Conservation (phyloP, 2,797 vertebrate genomes). For the Oryzias sinensis region DNA sequence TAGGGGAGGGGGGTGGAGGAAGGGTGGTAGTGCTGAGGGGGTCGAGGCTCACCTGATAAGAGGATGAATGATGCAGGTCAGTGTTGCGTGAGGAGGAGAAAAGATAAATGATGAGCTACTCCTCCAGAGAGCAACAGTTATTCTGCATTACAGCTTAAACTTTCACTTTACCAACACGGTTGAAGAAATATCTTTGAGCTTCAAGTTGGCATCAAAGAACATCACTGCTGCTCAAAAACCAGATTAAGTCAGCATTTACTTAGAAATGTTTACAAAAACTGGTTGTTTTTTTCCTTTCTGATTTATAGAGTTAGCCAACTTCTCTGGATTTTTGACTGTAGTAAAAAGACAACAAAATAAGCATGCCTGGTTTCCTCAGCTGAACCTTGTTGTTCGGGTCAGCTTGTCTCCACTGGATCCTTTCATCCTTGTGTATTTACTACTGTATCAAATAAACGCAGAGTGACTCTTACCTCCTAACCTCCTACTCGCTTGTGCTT, state of each 20-base stretch:
- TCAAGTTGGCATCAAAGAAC: too few species aligned
- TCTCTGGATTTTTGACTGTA: too few species aligned
- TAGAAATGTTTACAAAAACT: too few species aligned
- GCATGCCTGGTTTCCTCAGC: background rate
- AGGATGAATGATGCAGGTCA: slow-evolving; percentile 68
- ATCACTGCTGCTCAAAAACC: too few species aligned
- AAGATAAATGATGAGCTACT: slow-evolving; percentile 23
- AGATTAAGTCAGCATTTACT: too few species aligned
- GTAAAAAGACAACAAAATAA: background rate
- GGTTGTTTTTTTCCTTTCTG: too few species aligned
- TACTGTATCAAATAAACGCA: background rate
- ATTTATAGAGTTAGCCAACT: too few species aligned
- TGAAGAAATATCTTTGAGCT: too few species aligned
- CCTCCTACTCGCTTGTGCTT: background rate
- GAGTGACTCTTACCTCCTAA: background rate
- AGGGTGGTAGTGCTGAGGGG: slow-evolving; percentile 2
- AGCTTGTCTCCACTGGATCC: slow-evolving; percentile 4
- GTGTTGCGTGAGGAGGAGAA: slow-evolving; percentile 36
- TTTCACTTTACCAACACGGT: too few species aligned
- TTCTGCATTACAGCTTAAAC: background rate
- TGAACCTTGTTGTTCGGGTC: background rate
- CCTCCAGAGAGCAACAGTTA: background rate
- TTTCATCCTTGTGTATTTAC: background rate
- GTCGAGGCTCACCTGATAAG: slow-evolving; percentile 72
- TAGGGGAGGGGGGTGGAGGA: slow-evolving; percentile 16